Evolutionary conservation across 1,140 invertebrate species (phyloP).

Genomic region (Oncopodura yosiiana): DNA sequence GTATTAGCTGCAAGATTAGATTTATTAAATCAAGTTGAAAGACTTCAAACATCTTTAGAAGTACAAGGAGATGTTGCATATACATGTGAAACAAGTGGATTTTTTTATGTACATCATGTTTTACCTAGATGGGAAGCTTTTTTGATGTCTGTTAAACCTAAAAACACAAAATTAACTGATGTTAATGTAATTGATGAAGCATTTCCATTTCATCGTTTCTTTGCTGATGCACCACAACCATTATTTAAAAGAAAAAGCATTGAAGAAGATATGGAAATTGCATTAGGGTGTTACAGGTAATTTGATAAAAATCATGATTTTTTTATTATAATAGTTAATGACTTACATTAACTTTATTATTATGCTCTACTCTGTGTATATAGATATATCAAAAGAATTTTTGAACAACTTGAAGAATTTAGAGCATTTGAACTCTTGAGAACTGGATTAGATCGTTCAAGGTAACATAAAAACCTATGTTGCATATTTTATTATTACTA

Average conservation of each 20-base stretch:
- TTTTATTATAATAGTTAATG: conserved; percentile 11
- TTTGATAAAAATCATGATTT: not conserved
- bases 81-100: conserved; percentile 96
- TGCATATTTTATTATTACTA: no score
- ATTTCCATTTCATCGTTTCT: conserved; percentile 89
- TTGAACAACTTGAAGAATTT: conserved; percentile 95
- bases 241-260: conserved; percentile 71
- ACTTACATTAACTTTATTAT: not conserved
- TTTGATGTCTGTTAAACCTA: no score
- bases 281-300: conserved; percentile 80
- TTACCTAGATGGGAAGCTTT: conserved; percentile 87
- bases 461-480: no score
- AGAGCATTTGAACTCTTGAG: conserved; percentile 92
- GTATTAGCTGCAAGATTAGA: conserved; percentile 88
- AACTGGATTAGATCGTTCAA: conserved; percentile 79
- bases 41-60: conserved; percentile 72
- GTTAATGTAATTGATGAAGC: conserved; percentile 49
- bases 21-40: conserved; percentile 77
- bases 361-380: conserved; percentile 12
- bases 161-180: conserved; percentile 36
- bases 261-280: conserved; percentile 82
- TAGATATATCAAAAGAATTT: conserved; percentile 88
- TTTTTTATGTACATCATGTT: conserved; percentile 79
- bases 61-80: conserved; percentile 87
- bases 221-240: conserved; percentile 83